A percentile compares a stretch with the other conserved stretches of the same genome.
Evolutionary conservation across 1,140 invertebrate species (phyloP).

Genomic region (Drosophila kurseongensis): DNA sequence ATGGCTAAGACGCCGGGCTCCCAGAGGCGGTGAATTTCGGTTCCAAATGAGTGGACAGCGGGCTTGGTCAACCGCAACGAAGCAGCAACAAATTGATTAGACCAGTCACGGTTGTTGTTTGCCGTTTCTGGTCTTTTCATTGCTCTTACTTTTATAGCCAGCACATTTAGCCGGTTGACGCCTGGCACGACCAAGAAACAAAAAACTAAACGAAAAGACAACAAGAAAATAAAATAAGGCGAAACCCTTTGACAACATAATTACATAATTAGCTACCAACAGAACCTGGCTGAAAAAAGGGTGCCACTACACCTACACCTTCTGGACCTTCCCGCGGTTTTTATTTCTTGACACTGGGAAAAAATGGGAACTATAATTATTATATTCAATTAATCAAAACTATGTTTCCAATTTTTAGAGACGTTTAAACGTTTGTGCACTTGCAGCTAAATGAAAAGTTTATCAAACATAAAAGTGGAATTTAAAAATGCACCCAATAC

Average conservation of each 20-base stretch:
- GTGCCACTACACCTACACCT: slow-evolving; percentile 7
- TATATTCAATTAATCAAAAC: too few relatives aligned
- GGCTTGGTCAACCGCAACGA: slow-evolving; percentile 77
- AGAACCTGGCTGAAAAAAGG: slow-evolving; percentile 23
- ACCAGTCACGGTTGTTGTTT: slow-evolving; percentile 38
- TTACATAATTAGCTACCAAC: slow-evolving; percentile 77
- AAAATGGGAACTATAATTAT: neutral
- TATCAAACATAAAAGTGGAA: too few relatives aligned
- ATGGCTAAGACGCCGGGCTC: slow-evolving; percentile 2
- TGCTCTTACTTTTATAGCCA: slow-evolving; percentile 12
- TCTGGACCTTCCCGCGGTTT: neutral
- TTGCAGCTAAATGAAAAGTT: too few relatives aligned
- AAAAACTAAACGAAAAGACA: neutral
- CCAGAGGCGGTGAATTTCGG: slow-evolving; percentile 27
- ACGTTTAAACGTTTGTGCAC: too few relatives aligned
- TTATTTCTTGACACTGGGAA: slow-evolving; percentile 1
- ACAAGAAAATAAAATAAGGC: slow-evolving; percentile 24
- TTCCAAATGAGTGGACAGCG: slow-evolving; percentile 67
- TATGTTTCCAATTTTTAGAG: too few relatives aligned
- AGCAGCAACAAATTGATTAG: slow-evolving; percentile 67
- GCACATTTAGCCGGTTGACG: slow-evolving; percentile 64
- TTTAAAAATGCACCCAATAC: too few relatives aligned
- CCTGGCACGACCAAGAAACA: slow-evolving; percentile 29
- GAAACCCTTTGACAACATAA: slow-evolving; percentile 69
- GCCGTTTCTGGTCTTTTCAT: slow-evolving; percentile 9